Evolutionary conservation across 2,113 vertebrate species (phyloP), one percentile per base, ranked within the genome.

Genomic region (Alaudala cheleensis): DNA sequence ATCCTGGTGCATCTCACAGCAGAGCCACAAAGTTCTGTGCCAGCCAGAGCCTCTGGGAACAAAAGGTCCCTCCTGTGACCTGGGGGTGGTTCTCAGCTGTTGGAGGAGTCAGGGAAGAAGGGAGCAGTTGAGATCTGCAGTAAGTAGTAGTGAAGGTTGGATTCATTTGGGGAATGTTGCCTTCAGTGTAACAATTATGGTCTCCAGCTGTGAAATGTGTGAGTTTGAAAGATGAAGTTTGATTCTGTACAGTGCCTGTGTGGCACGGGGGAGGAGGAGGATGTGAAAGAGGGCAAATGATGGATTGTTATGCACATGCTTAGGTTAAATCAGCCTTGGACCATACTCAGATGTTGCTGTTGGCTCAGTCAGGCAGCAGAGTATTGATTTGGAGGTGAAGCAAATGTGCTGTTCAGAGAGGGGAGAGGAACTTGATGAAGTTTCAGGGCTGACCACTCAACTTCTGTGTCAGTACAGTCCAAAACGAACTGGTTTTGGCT

Each of bases 51-150:
- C n/a, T 39, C 44, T 17, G 61, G 61, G 15, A 64, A 3, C 44
- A 37, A 6, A 47, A 62, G 49, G 5, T n/a, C 21, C 19, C 67
- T 78, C 33, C 60, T 45, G 5, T 42, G 9, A 24, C 23, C 61
- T 25, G 5, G 22, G 40, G 28, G 3, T 0, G 2, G 12, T 34
- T 53, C 44, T 69, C 1, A 0, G 18, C 21, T 65, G 0, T 12
- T 73, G 45, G 25, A 40, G 67, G 26, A n/a, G 40, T 14, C 10
- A 5, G 56, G 79, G 53, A n/a, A 15, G 44, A 21, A 56, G 54
- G 7, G 50, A 80, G 50, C 44, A 72, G 51, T 6, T 82, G 24
- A 60, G 81, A 45, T 76, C 60, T 90, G 70, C 49, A 37, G 17
- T 44, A n/a, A 10, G 21, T 12, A 10, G 66, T 20, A 53, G 4